Evolutionary conservation across 2,797 vertebrate species (phyloP).

Genomic region (Diceros bicornis): DNA sequence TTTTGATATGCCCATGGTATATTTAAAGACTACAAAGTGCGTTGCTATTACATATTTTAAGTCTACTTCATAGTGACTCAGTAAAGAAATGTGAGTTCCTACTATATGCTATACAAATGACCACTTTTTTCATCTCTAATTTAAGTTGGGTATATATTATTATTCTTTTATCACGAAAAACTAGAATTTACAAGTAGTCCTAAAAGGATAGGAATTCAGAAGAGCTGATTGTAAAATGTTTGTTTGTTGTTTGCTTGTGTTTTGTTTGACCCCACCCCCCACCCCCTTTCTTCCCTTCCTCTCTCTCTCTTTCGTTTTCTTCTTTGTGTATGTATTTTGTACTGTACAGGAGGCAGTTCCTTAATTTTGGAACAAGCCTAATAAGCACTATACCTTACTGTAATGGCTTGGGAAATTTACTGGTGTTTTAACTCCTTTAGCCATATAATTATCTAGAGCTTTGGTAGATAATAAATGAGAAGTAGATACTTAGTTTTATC

Average conservation of each 20-base stretch:
- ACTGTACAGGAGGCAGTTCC: neutral
- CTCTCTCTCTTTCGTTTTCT: neutral
- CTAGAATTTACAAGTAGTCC: conserved; percentile 3
- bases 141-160: neutral
- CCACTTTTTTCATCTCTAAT: conserved; percentile 21
- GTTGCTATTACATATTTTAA: neutral
- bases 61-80: conserved; percentile 8
- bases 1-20: neutral
- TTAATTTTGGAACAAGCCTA: neutral
- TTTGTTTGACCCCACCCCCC: neutral
- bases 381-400: neutral
- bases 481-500: neutral
- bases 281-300: neutral
- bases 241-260: neutral
- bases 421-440: neutral
- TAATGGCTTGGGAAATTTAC: neutral
- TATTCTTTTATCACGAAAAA: conserved; percentile 6
- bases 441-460: neutral
- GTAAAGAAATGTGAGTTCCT: neutral
- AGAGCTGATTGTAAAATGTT: neutral
- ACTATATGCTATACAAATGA: neutral
- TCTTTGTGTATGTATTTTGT: neutral
- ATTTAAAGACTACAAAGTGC: neutral
- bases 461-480: neutral
- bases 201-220: conserved; percentile 31